Conservation (phyloP, 2,888 invertebrate species). For the Prosopocoilus inquinatus region DNA sequence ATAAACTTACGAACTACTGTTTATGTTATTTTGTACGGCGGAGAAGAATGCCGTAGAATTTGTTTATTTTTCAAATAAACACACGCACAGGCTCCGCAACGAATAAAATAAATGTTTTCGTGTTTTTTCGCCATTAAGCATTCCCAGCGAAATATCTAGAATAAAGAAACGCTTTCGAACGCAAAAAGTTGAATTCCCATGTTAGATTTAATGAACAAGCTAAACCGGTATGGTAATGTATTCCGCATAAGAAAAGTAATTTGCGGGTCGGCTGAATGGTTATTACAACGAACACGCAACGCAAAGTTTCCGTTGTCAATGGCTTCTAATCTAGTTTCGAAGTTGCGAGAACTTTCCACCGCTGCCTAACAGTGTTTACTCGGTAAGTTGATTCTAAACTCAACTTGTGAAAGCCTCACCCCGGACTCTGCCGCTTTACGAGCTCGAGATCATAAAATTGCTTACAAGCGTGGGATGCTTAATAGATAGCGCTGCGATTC, state of each 20-base stretch:
- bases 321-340: constrained; percentile 25
- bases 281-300: constrained; percentile 16
- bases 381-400: constrained; percentile 18
- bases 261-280: constrained; percentile 17
- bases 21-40: constrained; percentile 17
- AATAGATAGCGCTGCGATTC: constrained; percentile 19
- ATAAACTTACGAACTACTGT: constrained; percentile 22
- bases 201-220: neutral
- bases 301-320: constrained; percentile 22
- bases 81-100: neutral
- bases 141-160: constrained; percentile 6
- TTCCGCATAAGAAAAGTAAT: constrained; percentile 5
- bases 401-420: neutral
- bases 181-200: constrained; percentile 1
- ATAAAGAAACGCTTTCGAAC: constrained; percentile 9
- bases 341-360: constrained; percentile 20
- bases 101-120: neutral
- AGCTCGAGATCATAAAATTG: constrained; percentile 20
- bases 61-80: constrained; percentile 11
- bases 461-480: constrained; percentile 16
- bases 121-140: neutral
- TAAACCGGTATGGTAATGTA: constrained; percentile 2
- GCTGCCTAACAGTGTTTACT: constrained; percentile 25
- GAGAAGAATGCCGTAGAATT: constrained; percentile 16
- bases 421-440: constrained; percentile 18